phyloP scores from a whole-genome alignment of 2,113 vertebrate genomes.

The Coptodon rendalli region DNA sequence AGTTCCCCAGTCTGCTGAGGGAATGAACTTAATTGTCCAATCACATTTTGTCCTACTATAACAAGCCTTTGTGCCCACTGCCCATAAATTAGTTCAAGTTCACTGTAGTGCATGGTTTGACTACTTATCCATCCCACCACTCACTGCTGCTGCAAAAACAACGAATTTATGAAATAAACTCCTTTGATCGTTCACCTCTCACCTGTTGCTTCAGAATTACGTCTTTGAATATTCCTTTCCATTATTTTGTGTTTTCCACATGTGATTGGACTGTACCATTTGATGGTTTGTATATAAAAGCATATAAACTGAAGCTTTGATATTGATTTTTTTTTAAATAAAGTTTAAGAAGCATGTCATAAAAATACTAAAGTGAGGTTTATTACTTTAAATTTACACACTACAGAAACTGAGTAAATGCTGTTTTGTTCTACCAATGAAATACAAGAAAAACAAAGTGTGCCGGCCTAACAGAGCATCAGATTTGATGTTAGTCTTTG shows the following conservation, averaged over 20 bases:
- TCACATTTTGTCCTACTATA: not conserved
- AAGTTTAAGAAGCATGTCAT: not conserved
- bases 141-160: not conserved
- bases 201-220: not conserved
- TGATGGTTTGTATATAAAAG: not conserved
- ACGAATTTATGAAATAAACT: not conserved
- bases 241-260: accelerated
- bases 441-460: not conserved
- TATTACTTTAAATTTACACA: not conserved
- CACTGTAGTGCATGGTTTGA: not conserved
- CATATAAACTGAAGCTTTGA: not conserved
- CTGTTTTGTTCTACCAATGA: not conserved
- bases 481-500: not conserved
- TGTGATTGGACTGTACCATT: not conserved
- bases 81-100: not conserved
- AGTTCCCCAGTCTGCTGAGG: not conserved
- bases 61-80: not conserved
- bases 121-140: not conserved
- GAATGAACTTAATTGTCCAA: not conserved
- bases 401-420: not conserved
- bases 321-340: not conserved
- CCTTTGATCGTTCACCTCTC: not conserved
- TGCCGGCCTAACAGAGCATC: not conserved
- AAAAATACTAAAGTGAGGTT: accelerated
- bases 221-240: not conserved